A percentile compares a stretch with the other conserved stretches of the same genome.
Evolutionary conservation across 2,888 invertebrate genomes (phyloP).

Genomic region (Hydropsyche betteni): DNA sequence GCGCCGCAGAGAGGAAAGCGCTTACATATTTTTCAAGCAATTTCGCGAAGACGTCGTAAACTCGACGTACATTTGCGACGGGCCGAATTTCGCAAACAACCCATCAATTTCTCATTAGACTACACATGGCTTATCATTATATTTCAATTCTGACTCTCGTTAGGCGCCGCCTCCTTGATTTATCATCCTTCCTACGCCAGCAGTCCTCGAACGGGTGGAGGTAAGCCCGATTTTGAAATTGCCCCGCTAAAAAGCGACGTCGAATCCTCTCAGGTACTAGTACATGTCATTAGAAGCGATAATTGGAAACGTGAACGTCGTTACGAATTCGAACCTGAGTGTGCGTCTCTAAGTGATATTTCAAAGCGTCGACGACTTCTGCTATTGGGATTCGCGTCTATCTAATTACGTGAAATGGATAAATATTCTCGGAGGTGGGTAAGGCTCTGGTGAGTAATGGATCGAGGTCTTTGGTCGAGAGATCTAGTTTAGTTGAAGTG

Average conservation of each 20-base stretch:
- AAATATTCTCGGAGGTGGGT: too few relatives aligned
- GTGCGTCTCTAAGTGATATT: conserved; percentile 22
- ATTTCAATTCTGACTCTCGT: conserved; percentile 50
- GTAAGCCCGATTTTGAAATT: conserved; percentile 26
- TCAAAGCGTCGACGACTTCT: not conserved
- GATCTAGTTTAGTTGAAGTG: too few relatives aligned
- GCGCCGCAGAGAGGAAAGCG: too few relatives aligned
- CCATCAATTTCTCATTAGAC: conserved; percentile 51
- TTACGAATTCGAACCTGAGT: conserved; percentile 19
- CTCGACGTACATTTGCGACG: conserved; percentile 32
- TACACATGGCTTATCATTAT: conserved; percentile 51
- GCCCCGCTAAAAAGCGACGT: conserved; percentile 15
- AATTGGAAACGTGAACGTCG: conserved; percentile 26
- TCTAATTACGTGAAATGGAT: too few relatives aligned
- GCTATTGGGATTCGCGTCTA: too few relatives aligned
- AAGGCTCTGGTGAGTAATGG: too few relatives aligned
- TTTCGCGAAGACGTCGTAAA: conserved; percentile 32
- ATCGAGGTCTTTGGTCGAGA: too few relatives aligned
- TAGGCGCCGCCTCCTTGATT: conserved; percentile 40
- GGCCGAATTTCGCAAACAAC: conserved; percentile 34
- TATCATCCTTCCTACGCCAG: conserved; percentile 26
- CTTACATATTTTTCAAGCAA: not conserved
- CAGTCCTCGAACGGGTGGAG: not conserved
- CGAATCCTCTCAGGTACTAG: not conserved
- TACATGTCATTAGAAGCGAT: conserved; percentile 17